Conservation (phyloP, 64 coral and sea anemone species). For the Stylophora pistillata region DNA sequence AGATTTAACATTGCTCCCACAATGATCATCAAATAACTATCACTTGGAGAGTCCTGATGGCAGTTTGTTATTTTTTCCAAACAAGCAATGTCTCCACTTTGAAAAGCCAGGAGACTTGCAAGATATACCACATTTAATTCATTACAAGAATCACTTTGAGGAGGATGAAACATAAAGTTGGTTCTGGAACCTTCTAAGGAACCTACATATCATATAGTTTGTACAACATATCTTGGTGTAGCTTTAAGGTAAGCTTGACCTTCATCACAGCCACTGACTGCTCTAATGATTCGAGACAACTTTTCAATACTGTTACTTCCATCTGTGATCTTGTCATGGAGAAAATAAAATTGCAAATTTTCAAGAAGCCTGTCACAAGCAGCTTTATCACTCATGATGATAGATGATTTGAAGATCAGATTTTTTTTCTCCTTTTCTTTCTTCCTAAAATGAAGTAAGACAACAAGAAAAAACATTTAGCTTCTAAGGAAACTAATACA, state of each 20-base stretch:
- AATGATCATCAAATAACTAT: conserved; percentile 1
- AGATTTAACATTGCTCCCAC: not conserved
- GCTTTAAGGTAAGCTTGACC: not conserved
- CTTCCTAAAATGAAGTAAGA: not conserved
- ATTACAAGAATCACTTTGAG: not conserved
- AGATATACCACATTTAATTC: not conserved
- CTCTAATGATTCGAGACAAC: not conserved
- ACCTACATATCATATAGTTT: not conserved
- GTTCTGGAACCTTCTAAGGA: not conserved
- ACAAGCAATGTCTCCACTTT: not conserved
- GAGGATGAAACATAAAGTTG: not conserved
- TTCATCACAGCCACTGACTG: not conserved
- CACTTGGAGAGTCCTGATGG: not conserved
- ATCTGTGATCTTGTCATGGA: not conserved
- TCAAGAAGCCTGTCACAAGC: not conserved
- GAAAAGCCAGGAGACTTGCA: not conserved
- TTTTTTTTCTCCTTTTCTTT: not conserved
- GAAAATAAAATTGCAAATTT: not conserved
- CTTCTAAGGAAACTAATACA: too few relatives aligned
- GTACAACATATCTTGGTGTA: not conserved
- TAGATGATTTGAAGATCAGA: not conserved
- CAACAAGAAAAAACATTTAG: too few relatives aligned
- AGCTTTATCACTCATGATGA: not conserved
- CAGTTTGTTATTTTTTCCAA: not conserved
- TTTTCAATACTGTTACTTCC: not conserved